Conservation (phyloP, 2,888 invertebrate species). For the Ophion obscuratus region DNA sequence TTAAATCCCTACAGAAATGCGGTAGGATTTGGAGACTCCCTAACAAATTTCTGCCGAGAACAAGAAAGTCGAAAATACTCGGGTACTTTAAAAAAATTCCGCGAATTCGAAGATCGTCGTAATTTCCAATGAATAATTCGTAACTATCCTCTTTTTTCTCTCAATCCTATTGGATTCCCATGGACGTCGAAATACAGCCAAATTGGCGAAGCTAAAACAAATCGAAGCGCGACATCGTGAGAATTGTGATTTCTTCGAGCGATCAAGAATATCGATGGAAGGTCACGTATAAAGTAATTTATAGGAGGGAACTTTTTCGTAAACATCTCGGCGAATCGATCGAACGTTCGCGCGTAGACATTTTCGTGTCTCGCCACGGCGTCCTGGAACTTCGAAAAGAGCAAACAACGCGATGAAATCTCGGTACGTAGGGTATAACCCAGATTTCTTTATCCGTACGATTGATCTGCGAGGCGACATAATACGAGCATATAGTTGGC, state of each 20-base stretch:
- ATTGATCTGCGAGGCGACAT: conserved; percentile 26
- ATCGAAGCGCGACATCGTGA: neutral
- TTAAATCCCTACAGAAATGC: no score
- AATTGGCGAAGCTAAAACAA: neutral
- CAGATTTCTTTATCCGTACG: conserved; percentile 37
- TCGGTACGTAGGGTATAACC: conserved; percentile 16
- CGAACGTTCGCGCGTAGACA: neutral
- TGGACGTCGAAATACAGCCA: neutral
- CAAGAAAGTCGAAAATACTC: neutral
- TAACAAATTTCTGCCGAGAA: neutral
- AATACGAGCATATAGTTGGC: conserved; percentile 23
- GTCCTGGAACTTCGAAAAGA: conserved; percentile 7
- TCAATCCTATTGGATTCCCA: neutral
- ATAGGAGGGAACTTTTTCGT: conserved; percentile 55
- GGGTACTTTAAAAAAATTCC: neutral
- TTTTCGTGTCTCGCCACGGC: conserved; percentile 4
- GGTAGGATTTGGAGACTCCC: no score
- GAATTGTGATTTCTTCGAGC: conserved; percentile 16
- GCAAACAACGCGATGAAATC: conserved; percentile 57
- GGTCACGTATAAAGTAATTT: conserved; percentile 28
- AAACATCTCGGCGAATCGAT: conserved; percentile 67
- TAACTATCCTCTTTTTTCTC: neutral
- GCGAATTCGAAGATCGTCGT: neutral
- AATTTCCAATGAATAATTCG: neutral
- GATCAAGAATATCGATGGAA: conserved; percentile 21